Evolutionary conservation across 2,797 vertebrate species (phyloP), one percentile per base, ranked within the genome.

Genomic region (Spheniscus humboldti): DNA sequence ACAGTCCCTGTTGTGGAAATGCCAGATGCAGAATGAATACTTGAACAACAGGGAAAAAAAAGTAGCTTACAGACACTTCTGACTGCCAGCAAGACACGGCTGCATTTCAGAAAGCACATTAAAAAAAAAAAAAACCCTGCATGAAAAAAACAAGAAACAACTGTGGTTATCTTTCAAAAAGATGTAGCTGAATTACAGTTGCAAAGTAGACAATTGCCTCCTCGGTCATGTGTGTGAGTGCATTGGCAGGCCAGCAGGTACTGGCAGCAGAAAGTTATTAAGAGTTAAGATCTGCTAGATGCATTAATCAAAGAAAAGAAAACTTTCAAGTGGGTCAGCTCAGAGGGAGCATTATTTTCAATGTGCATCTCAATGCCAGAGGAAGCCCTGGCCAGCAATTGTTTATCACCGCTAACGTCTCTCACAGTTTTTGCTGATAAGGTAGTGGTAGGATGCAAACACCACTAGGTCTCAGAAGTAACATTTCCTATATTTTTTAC

Each of bases 21-120:
- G 62, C 80, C 96, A 97, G 89, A 96, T 95, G 88, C 69, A 78
- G 78, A 92, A 92, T 92, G 93, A 95, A 96, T 96, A 92, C 93
- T 95, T 94, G 80, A 95, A 92, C 72, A 96, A 85, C 56, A 73
- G 50, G n/a, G 12, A 10, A 4, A 56, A 68, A 91, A 81, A 96
- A 93, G 89, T 79, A 90, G 75, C 71, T 94, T 86, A 63, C 73
- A 84, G 84, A 89, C 73, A 76, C 82, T 92, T 86, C 55, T 93
- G 75, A 6, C 13, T 94, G 85, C 89, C 92, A 92, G 84, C 4
- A 0, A 96, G 89, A 91, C 84, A 94, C 43, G 30, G 69, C 79
- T 95, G 91, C 82, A 83, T 74, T 94, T 74, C 87, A 92, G 88
- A 88, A 93, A 90, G 50, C 48, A 60, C 47, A 75, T n/a, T 73